Evolutionary conservation across 1,140 invertebrate genomes (phyloP), one percentile per base, ranked within the genome.

Genomic region (Anastrepha obliqua): DNA sequence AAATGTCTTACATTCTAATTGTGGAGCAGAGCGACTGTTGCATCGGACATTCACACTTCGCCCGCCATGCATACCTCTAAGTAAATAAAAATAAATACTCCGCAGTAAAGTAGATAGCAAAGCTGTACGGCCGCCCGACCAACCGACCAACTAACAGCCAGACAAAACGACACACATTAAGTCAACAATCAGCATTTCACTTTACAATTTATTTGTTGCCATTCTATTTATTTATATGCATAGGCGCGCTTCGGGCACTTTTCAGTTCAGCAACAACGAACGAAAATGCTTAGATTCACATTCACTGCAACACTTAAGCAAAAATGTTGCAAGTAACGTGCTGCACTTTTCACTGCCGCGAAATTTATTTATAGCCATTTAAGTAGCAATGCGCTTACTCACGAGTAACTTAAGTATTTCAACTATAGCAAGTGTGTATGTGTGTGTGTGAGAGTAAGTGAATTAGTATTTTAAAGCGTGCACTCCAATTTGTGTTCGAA

Each of bases 111-210:
- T 58, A 81, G 74, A 51, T 81, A 55, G 47, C 20, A 81, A 81
- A 47, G 74, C 74, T 81, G 74, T 20, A 42, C 74, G 74, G n/a
- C 4, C 47, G 8, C 20, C 17, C 47, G 47, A 20, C 47, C 7
- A 5, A 39, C 5, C 20, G 29, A 67, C 64, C 5, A 29, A 3
- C 29, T 81, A 47, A 81, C 74, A 55, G 67, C 20, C 47, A 0
- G n/a, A 81, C 74, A 55, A 55, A 55, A 47, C 47, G 74, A 81
- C 74, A 81, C 47, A 55, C 74, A 81, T 81, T 81, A 81, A 81
- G 74, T 81, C 74, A 81, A 81, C 74, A 81, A 81, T 81, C 74
- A 81, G 74, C 74, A 81, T 81, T 81, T 81, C 74, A 81, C 74
- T 81, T 81, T 47, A 29, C 47, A 81, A 55, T 81, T 55, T 55